Evolutionary conservation across 2,797 vertebrate genomes (phyloP), one percentile per base, ranked within the genome.

Genomic region (Coilia nasus): DNA sequence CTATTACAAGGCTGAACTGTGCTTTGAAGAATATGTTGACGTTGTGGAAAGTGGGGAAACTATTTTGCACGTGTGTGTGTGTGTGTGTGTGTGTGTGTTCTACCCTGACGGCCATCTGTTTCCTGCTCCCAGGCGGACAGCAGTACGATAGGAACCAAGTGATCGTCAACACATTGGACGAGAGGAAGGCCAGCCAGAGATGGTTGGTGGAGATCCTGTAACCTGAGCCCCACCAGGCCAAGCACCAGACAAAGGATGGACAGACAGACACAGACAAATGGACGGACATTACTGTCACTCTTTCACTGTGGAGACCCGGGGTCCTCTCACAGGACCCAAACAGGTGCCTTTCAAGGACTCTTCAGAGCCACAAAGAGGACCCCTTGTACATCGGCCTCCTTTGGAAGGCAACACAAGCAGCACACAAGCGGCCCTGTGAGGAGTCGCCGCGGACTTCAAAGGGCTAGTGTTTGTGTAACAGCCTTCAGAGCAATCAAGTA

Each of bases 121-220:
- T 75, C 67, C 67, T 75, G 28, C 28, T 41, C 28, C 28, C 28
- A 99, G 98, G 98, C 41, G 98, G 98, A 0, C 85, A 94, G 6
- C 97, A 98, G 54, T 99, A 97, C 4, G 98, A 99, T 89, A 96
- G 95, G 3, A 95, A 96, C 89, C 97, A 98, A 57, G 93, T 99
- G 21, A 94, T 99, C 87, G 95, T 99, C 86, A 97, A 96, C 92
- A 93, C 93, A 0, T 92, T 94, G 60, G 95, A 92, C 0, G 94
- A 97, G 85, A 95, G 89, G 0, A 98, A 96, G 91, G 21, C 90
- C 81, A 96, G 90, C 0, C 98, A 99, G 87, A 94, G 93, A 78
- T 99, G 98, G 98, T 95, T 94, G 25, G 84, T 97, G 7, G 94
- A 97, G 85, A 91, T 98, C 62, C 91, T 98, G 1, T 99, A 93